Conservation (phyloP, 2,113 vertebrate species). For the Sturnira hondurensis region DNA sequence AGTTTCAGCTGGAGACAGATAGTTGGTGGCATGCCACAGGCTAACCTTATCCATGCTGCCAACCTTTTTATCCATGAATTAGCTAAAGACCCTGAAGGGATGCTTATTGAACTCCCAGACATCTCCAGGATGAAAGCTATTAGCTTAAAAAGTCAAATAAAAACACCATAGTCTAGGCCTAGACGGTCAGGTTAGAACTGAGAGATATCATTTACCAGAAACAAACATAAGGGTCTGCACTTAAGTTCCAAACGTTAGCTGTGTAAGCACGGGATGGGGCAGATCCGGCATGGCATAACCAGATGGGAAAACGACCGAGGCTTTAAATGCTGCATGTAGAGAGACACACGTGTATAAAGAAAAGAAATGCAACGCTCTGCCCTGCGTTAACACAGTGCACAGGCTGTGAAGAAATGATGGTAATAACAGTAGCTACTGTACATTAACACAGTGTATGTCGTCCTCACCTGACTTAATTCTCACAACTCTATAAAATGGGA, state of each 20-base stretch:
- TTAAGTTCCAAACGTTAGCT: conserved; percentile 16
- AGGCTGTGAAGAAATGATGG: not conserved
- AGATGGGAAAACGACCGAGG: not conserved
- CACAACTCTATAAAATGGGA: not conserved
- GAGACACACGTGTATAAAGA: not conserved
- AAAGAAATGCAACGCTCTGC: not conserved
- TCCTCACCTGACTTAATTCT: not conserved
- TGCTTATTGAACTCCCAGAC: not conserved
- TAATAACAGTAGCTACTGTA: not conserved
- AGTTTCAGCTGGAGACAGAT: not conserved
- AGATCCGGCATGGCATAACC: not conserved
- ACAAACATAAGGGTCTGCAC: not conserved
- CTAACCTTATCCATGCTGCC: not conserved
- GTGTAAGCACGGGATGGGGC: not conserved
- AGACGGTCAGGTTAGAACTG: not conserved
- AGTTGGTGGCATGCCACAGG: not conserved
- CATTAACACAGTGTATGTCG: not conserved
- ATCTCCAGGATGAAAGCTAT: not conserved
- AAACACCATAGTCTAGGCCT: not conserved
- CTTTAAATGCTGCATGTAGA: not conserved
- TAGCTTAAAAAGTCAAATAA: not conserved
- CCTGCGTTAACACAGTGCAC: not conserved
- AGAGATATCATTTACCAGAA: not conserved
- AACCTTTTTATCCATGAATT: not conserved
- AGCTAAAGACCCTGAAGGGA: not conserved